phyloP scores from a whole-genome alignment of 37 sponge, comb jelly and placozoan genomes.

The Cladorhizidae sp. region DNA sequence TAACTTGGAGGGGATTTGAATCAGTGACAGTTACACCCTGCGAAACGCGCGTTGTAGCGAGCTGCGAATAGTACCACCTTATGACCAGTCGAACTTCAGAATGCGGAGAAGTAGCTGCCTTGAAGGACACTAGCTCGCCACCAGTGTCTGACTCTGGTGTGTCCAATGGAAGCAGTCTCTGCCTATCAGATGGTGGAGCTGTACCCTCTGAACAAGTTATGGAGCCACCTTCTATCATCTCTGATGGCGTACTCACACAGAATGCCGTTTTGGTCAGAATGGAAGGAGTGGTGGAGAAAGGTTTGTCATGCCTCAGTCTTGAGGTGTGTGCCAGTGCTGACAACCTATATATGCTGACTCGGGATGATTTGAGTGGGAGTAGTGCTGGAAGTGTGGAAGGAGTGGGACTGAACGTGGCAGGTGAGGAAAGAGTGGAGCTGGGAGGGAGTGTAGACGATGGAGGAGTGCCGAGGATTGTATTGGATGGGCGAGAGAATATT shows the following conservation, averaged over 20 bases:
- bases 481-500: neutral
- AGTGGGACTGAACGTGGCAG: neutral
- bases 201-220: neutral
- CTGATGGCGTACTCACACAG: neutral
- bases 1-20: too few relatives aligned
- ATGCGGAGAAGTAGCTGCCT: too few relatives aligned
- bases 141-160: constrained; percentile 42
- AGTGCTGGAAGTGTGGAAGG: neutral
- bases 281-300: neutral
- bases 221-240: neutral
- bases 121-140: neutral
- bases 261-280: neutral
- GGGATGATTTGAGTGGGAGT: neutral
- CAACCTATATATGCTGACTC: constrained; percentile 9
- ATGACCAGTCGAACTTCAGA: too few relatives aligned
- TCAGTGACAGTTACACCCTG: too few relatives aligned
- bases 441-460: neutral
- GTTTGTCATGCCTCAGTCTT: constrained; percentile 24
- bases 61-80: too few relatives aligned
- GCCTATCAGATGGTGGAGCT: constrained; percentile 5
- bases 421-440: too few relatives aligned
- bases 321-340: constrained; percentile 27
- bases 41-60: too few relatives aligned
- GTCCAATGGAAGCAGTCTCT: constrained; percentile 42
- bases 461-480: neutral